A percentile compares a stretch with the other conserved stretches of the same genome.
These are phyloP conservation scores for Zophobas morio DNA, from an alignment of 1,140 invertebrate genomes.

Conservation along the genomic window DNA sequence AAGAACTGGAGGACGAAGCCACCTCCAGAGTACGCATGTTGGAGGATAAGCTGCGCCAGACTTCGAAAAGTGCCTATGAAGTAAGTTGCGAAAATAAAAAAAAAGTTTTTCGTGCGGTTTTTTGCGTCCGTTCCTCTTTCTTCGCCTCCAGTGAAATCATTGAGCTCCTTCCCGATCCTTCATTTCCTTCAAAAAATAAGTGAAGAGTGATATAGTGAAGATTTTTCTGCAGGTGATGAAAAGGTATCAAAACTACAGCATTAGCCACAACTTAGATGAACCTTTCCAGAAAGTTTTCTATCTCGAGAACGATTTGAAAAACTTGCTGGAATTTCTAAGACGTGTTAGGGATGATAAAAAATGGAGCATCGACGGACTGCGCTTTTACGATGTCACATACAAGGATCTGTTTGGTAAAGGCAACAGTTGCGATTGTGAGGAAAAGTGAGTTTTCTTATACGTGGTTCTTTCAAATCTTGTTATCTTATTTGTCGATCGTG, in stretches of 20 bases:
- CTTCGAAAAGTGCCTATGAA: slow-evolving; percentile 61
- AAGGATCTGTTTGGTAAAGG: slow-evolving; percentile 54
- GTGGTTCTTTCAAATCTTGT: too few species aligned
- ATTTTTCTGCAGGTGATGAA: slow-evolving; percentile 62
- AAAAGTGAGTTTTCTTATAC: slow-evolving; percentile 5
- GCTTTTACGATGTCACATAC: slow-evolving; percentile 58
- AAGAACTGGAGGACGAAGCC: slow-evolving; percentile 72
- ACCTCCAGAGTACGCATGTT: slow-evolving; percentile 70
- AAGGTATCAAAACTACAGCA: slow-evolving; percentile 60
- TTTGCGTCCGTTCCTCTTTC: slow-evolving; percentile 35
- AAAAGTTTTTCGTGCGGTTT: background rate
- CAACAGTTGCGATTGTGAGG: slow-evolving; percentile 3
- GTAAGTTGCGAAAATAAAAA: slow-evolving; percentile 55
- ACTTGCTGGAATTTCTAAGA: slow-evolving; percentile 61
- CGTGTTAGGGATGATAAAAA: slow-evolving; percentile 54
- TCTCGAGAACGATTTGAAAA: slow-evolving; percentile 60
- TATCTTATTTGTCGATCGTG: too few species aligned
- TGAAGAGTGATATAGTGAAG: slow-evolving; percentile 26
- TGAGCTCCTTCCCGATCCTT: too few species aligned
- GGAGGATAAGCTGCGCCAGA: slow-evolving; percentile 67
- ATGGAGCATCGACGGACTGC: slow-evolving; percentile 60
- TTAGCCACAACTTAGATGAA: slow-evolving; percentile 57
- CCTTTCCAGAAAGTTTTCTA: slow-evolving; percentile 60
- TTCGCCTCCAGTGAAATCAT: slow-evolving; percentile 50
- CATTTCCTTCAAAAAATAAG: slow-evolving; percentile 16